These are phyloP conservation scores for Chiloscyllium punctatum DNA, from an alignment of 2,797 vertebrate species.

Conservation along the genomic window DNA sequence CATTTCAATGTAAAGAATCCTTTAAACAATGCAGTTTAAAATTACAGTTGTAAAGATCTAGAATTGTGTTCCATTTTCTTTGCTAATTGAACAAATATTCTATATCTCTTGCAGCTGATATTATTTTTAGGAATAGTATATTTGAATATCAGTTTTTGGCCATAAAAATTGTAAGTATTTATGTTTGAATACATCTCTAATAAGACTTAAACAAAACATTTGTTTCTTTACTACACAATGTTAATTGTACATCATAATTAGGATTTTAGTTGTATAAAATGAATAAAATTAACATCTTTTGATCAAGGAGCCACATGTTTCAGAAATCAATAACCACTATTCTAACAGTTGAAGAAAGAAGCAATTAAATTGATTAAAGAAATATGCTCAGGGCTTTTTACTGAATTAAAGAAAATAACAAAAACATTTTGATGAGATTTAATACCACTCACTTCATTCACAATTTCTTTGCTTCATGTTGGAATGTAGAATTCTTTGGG, in stretches of 20 bases:
- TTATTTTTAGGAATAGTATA: background rate
- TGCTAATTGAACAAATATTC: background rate
- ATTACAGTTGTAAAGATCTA: background rate
- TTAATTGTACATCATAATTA: background rate
- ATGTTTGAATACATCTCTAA: background rate
- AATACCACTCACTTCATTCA: too few relatives aligned
- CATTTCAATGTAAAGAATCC: background rate
- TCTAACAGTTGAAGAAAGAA: background rate
- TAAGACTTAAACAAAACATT: background rate
- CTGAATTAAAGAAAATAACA: background rate
- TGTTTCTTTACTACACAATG: background rate
- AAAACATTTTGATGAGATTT: background rate
- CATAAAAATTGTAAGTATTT: background rate
- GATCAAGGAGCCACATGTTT: background rate
- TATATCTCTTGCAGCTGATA: background rate
- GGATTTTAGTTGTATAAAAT: background rate
- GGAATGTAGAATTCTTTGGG: background rate
- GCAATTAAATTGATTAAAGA: background rate
- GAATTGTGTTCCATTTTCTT: background rate
- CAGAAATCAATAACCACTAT: slow-evolving; percentile 12
- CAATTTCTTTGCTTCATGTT: background rate
- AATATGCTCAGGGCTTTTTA: background rate
- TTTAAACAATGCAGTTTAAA: background rate
- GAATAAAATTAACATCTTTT: background rate
- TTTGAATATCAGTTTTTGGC: background rate